Evolutionary conservation across 1,140 invertebrate species (phyloP), one percentile per base, ranked within the genome.

Genomic region (Drosophila bocki): DNA sequence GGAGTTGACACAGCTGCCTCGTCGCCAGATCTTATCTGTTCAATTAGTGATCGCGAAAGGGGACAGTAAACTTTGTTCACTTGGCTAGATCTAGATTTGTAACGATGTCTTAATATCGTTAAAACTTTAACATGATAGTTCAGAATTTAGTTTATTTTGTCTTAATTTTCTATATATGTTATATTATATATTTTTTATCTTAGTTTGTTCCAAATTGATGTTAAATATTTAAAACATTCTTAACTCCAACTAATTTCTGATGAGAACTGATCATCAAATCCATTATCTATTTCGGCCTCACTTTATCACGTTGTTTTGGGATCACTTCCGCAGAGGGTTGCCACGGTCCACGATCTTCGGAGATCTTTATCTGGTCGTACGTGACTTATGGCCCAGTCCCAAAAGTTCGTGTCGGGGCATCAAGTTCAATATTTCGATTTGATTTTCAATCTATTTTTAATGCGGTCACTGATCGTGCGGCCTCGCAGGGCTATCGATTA

Each of bases 401-500:
- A 71, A 57, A 68, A 77, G 60, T 45, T 81, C 50, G 57, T 82
- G 59, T 53, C 41, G 8, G 35, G 58, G 29, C 77, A 72, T 59
- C 32, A 57, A 48, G 71, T 64, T 68, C 56, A 72, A 68, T 77
- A 42, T 76, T 78, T 57, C 47, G 41, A 80, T 71, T 67, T 64
- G 29, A 70, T 82, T 72, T 78, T 67, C 60, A 81, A 75, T 78
- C 69, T 78, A 74, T 82, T 71, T 75, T 67, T 71, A 83, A 83
- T 76, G 54, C 59, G 61, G 51, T 67, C 56, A 42, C 9, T 39
- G 57, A 83, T 71, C 67, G 59, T 56, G 71, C 63, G 79, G 83
- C 71, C 83, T 72, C 76, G 57, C 48, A 72, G 47, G 48, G 33
- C 64, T 88, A 88, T 88, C 85, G 69, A 81, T 84, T 84, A 78